These are phyloP conservation scores for Platorchestia sp. DNA, from an alignment of 1,140 invertebrate species.

Conservation along the genomic window DNA sequence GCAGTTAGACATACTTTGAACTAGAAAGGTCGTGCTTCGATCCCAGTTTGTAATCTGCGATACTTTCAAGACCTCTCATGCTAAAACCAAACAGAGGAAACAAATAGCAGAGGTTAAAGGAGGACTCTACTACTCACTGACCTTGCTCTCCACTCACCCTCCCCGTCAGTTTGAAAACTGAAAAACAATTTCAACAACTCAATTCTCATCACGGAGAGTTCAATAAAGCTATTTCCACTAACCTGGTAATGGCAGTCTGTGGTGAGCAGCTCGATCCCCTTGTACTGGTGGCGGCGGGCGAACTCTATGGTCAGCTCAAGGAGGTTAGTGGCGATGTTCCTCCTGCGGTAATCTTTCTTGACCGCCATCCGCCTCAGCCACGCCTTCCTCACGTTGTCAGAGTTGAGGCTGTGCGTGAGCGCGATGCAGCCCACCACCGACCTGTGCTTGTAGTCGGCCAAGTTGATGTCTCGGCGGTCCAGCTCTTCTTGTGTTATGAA, in stretches of 20 bases:
- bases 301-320: constrained; percentile 73
- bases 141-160: too few species aligned
- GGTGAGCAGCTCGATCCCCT: constrained; percentile 72
- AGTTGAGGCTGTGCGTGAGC: constrained; percentile 57
- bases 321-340: constrained; percentile 72
- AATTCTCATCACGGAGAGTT: too few species aligned
- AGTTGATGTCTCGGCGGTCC: constrained; percentile 44
- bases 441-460: constrained; percentile 54
- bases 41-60: too few species aligned
- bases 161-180: too few species aligned
- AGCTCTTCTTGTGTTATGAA: constrained; percentile 59
- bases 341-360: constrained; percentile 71
- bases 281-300: constrained; percentile 73
- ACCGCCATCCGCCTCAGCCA: constrained; percentile 75
- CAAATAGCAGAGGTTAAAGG: too few species aligned
- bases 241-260: constrained; percentile 74
- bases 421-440: constrained; percentile 57
- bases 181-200: too few species aligned
- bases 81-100: too few species aligned
- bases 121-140: too few species aligned
- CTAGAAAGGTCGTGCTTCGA: too few species aligned
- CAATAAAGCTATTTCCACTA: too few species aligned
- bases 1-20: too few species aligned
- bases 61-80: too few species aligned
- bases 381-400: constrained; percentile 68